Evolutionary conservation across 2,888 invertebrate species (phyloP).

Genomic region (Tholera decimalis): DNA sequence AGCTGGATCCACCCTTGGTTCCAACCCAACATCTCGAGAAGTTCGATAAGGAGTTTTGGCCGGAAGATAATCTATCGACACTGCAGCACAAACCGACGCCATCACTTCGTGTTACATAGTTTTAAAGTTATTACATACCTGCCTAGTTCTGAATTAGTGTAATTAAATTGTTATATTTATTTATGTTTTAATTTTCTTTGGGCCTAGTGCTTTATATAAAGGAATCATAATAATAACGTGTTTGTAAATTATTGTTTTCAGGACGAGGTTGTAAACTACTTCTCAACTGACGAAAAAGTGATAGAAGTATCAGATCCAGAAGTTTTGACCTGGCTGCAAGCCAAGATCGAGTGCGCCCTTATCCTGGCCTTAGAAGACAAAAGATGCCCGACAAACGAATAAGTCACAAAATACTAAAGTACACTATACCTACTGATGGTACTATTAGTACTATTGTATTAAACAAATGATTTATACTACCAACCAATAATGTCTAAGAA

Average conservation of each 20-base stretch:
- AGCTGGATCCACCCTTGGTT: too few species aligned
- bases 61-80: too few species aligned
- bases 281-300: slow-evolving; percentile 93
- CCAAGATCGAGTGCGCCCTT: slow-evolving; percentile 94
- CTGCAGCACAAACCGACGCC: too few species aligned
- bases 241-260: slow-evolving; percentile 71
- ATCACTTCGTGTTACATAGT: too few species aligned
- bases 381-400: slow-evolving; percentile 85
- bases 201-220: too few species aligned
- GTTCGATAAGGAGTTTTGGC: too few species aligned
- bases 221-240: too few species aligned
- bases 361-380: slow-evolving; percentile 94
- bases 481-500: slow-evolving; percentile 17
- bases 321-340: slow-evolving; percentile 93
- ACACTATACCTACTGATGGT: slow-evolving; percentile 30
- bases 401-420: slow-evolving; percentile 18
- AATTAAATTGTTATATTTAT: too few species aligned
- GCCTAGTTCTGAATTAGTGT: too few species aligned
- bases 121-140: too few species aligned
- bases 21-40: too few species aligned
- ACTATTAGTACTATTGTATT: slow-evolving; percentile 34
- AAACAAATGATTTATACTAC: slow-evolving; percentile 47
- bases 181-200: too few species aligned
- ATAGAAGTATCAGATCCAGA: slow-evolving; percentile 92
- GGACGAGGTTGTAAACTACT: slow-evolving; percentile 91